Percentiles rank a stretch among this genome's conserved stretches.
phyloP scores from a whole-genome alignment of 2,113 vertebrate species.

The Cebidichthys violaceus region DNA sequence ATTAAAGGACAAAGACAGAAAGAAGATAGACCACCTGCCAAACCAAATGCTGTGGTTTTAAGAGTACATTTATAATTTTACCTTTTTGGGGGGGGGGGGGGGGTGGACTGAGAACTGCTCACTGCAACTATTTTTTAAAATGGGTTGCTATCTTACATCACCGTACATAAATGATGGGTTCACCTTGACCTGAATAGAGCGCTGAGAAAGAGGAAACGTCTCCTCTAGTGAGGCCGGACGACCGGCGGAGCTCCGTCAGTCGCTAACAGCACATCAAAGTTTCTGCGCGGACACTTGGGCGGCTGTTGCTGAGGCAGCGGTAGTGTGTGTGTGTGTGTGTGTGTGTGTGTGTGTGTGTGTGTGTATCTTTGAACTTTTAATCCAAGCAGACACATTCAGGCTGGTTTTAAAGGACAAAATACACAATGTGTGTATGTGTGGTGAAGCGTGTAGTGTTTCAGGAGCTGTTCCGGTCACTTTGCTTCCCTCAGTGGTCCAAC shows the following conservation, averaged over 20 bases:
- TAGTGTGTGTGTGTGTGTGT: too few species aligned
- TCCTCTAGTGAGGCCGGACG: background rate
- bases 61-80: background rate
- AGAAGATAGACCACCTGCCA: background rate
- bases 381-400: too few species aligned
- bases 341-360: background rate
- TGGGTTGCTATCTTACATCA: background rate
- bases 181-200: constrained; percentile 4
- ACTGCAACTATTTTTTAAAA: background rate
- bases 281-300: background rate
- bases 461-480: too few species aligned
- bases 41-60: background rate
- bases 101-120: background rate
- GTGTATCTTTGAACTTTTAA: too few species aligned
- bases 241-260: background rate
- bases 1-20: background rate
- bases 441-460: too few species aligned
- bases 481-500: too few species aligned
- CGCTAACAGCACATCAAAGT: background rate
- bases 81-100: background rate
- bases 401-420: too few species aligned
- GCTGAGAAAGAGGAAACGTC: background rate
- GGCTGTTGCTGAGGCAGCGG: background rate
- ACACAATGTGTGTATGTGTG: too few species aligned
- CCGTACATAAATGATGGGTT: background rate